phyloP scores from a whole-genome alignment of 1,140 invertebrate genomes.

The Drosophila ficusphila region DNA sequence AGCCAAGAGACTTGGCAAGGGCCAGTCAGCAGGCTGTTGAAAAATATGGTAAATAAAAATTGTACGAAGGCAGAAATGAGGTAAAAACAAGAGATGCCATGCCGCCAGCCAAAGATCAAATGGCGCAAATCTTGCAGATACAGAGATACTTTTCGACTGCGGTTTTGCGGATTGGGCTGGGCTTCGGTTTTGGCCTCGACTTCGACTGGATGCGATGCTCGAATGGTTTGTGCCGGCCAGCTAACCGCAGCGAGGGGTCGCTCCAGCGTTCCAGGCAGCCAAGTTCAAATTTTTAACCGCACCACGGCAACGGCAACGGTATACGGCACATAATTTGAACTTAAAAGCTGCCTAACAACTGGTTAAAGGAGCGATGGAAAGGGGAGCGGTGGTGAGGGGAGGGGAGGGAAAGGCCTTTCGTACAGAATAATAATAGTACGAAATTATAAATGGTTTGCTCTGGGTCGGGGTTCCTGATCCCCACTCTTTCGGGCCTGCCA shows the following conservation, averaged over 20 bases:
- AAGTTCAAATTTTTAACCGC: conserved; percentile 76
- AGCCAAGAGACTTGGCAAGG: no score
- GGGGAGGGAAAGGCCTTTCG: conserved; percentile 35
- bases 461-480: conserved; percentile 41
- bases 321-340: conserved; percentile 73
- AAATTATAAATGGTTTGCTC: conserved; percentile 71
- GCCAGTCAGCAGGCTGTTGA: conserved; percentile 21
- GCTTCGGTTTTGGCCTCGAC: not conserved
- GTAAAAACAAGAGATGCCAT: conserved; percentile 56
- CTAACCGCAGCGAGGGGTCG: conserved; percentile 71
- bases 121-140: conserved; percentile 71
- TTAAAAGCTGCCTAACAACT: conserved; percentile 49
- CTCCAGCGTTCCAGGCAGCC: conserved; percentile 53
- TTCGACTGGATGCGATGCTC: conserved; percentile 10
- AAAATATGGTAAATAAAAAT: conserved; percentile 39
- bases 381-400: not conserved
- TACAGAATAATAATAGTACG: conserved; percentile 75
- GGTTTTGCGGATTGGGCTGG: conserved; percentile 53
- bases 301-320: conserved; percentile 56
- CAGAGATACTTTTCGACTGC: conserved; percentile 68
- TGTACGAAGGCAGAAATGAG: conserved; percentile 16
- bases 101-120: conserved; percentile 76
- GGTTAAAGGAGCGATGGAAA: not conserved
- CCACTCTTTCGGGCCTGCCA: conserved; percentile 27
- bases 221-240: conserved; percentile 17